Base-by-base conservation (phyloP, 2,797 vertebrate genomes). In the Esox lucius region DNA sequence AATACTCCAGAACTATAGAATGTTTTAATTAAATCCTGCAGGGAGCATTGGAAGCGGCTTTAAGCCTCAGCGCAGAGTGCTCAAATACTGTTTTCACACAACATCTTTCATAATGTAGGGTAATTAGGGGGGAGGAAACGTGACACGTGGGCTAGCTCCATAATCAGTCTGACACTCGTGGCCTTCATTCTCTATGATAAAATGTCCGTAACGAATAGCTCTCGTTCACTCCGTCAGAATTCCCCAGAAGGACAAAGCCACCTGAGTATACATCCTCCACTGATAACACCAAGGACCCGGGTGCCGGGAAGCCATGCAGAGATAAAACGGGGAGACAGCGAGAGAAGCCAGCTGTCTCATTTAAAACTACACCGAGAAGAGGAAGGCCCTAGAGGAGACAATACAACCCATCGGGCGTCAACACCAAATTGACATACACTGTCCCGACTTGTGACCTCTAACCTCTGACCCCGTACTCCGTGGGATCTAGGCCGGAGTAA, bases 1-100 rank as follows among this genome's bases (percentile, higher is more conserved):
- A 74, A 56, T 19, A 53, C 53, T 82, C 71, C 77, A 79, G 64
- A 65, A 68, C 46, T 72, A 73, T 59, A 71, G 35, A 72, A 78
- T 61, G 11, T 13, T 64, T 64, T 64, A 22, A 59, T 22, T 15
- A 16, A 56, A 56, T 56, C 53, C 53, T n/a, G 53, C 53, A 56
- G 53, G 53, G n/a, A 56, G 53, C 53, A 22, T 19, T 3, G 53
- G 5, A 22, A n/a, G 53, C 53, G n/a, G 7, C n/a, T 22, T 56
- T 15, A 56, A 56, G n/a, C 53, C 17, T 56, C 53, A 9, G 39
- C 39, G n/a, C 19, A 67, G 3, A 67, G 33, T 4, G 7, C 66
- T 68, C 66, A 11, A 16, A 19, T n/a, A 46, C 12, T 19, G 49
- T 53, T 53, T 56, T 49, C 48, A 71, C 42, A 53, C 69, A 51